Conservation (phyloP, 2,113 vertebrate species). For the Sebastes fasciatus region DNA sequence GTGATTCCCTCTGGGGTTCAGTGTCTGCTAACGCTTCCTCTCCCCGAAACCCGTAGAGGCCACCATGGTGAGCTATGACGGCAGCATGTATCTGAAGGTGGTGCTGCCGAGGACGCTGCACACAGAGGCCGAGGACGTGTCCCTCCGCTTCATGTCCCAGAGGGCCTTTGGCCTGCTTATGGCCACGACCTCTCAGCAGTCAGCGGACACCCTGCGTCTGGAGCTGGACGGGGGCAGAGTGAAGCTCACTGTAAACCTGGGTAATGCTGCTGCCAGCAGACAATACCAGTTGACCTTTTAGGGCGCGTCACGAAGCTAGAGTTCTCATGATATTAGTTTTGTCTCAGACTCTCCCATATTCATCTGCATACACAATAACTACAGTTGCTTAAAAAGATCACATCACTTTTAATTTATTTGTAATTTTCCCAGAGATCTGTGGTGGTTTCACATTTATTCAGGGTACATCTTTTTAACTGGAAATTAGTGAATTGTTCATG, state of each 20-base stretch:
- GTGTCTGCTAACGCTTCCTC: slow-evolving; percentile 14
- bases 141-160: slow-evolving; percentile 95
- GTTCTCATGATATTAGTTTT: slow-evolving; percentile 42
- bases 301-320: slow-evolving; percentile 46
- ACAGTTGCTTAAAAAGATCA: slow-evolving; percentile 64
- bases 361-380: slow-evolving; percentile 57
- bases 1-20: slow-evolving; percentile 14
- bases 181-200: slow-evolving; percentile 96
- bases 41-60: slow-evolving; percentile 84
- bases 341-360: slow-evolving; percentile 58
- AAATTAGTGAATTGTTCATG: background rate
- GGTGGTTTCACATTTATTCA: background rate
- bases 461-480: background rate
- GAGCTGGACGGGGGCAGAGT: slow-evolving; percentile 94
- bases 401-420: background rate
- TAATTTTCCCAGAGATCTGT: background rate
- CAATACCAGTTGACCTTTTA: slow-evolving; percentile 56
- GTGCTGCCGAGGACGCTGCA: slow-evolving; percentile 89
- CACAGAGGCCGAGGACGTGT: slow-evolving; percentile 95
- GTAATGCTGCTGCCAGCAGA: slow-evolving; percentile 82
- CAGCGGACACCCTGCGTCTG: slow-evolving; percentile 93
- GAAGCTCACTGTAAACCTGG: slow-evolving; percentile 96
- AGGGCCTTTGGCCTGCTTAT: slow-evolving; percentile 94
- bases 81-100: slow-evolving; percentile 97
- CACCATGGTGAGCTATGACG: slow-evolving; percentile 93